Evolutionary conservation across 1,140 invertebrate species (phyloP), one percentile per base, ranked within the genome.

Genomic region (Drosophila busckii): DNA sequence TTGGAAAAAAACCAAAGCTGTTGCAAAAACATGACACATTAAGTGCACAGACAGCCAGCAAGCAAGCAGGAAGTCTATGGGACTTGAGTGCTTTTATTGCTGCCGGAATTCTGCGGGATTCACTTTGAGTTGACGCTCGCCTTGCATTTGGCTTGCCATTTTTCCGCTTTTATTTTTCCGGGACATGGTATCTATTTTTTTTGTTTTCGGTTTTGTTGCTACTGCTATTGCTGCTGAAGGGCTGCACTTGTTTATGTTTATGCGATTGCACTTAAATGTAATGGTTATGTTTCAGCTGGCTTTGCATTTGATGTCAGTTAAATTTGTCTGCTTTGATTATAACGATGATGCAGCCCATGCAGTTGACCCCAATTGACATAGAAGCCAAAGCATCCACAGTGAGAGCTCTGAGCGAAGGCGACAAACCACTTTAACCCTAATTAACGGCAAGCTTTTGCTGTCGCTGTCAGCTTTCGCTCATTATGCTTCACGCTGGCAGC

Each of bases 21-120:
- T 71, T 78, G 73, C 73, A 73, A 78, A 78, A 78, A 78, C 73
- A 78, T 78, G 71, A 80, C 73, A 71, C 71, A 78, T 78, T 78
- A 78, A 78, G 73, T 78, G 73, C 73, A 73, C 45, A 56, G 71
- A 75, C 58, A 70, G 67, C 28, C 35, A 58, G 40, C 19, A 15
- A 38, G 48, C 19, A 31, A 48, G 38, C 70, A 50, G 70, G 71
- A 78, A 64, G 73, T 80, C 71, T 71, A 53, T 68, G 68, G 64
- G 73, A 80, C 63, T 45, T 82, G 73, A 78, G 73, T 78, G 73
- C 73, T 78, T 78, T 82, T 73, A 78, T 73, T 78, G 73, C 75
- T 68, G 75, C 62, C 63, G 68, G 68, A 78, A 78, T 73, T 59
- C 53, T 68, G 68, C 35, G 73, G 68, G 67, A 55, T 78, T 80